A percentile compares a stretch with the other conserved stretches of the same genome.
These are phyloP conservation scores for Tetramorium simillimum DNA, from an alignment of 1,140 invertebrate genomes.

Conservation along the genomic window DNA sequence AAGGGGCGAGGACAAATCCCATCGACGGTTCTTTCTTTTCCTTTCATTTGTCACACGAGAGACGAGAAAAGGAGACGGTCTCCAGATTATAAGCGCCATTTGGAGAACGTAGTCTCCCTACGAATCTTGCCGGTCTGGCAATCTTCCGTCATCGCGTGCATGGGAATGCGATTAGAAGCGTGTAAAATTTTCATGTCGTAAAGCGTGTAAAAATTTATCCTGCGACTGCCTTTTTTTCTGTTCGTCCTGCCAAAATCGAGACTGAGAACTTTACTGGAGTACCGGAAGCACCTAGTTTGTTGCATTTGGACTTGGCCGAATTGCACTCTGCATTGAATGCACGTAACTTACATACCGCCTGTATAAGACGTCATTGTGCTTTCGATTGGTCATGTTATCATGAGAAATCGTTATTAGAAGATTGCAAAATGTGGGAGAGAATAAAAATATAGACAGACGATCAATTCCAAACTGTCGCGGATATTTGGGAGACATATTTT, in stretches of 20 bases:
- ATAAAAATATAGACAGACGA: not conserved
- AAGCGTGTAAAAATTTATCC: slow-evolving; percentile 36
- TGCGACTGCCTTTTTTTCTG: slow-evolving; percentile 24
- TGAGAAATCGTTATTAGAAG: not conserved
- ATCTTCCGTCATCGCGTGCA: slow-evolving; percentile 13
- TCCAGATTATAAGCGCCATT: not conserved
- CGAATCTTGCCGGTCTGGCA: not conserved
- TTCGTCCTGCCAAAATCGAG: not conserved
- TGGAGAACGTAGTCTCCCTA: not conserved
- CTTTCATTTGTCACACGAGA: slow-evolving; percentile 22
- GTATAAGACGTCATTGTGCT: slow-evolving; percentile 17
- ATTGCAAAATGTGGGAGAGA: slow-evolving; percentile 3
- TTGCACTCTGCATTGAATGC: slow-evolving; percentile 50
- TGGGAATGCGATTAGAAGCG: slow-evolving; percentile 40
- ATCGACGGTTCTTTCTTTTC: slow-evolving; percentile 58
- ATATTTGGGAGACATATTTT: slow-evolving; percentile 85
- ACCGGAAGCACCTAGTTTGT: slow-evolving; percentile 31
- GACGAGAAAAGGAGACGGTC: not conserved
- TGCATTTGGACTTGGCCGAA: slow-evolving; percentile 39
- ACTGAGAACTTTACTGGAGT: not conserved
- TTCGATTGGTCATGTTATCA: slow-evolving; percentile 4
- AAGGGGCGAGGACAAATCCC: slow-evolving; percentile 81
- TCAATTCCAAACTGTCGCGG: slow-evolving; percentile 10
- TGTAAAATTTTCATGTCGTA: slow-evolving; percentile 39
- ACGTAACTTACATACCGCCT: slow-evolving; percentile 44